phyloP scores from a whole-genome alignment of 92 coral and sea anemone genomes.

The Epizoanthus scotinus region DNA sequence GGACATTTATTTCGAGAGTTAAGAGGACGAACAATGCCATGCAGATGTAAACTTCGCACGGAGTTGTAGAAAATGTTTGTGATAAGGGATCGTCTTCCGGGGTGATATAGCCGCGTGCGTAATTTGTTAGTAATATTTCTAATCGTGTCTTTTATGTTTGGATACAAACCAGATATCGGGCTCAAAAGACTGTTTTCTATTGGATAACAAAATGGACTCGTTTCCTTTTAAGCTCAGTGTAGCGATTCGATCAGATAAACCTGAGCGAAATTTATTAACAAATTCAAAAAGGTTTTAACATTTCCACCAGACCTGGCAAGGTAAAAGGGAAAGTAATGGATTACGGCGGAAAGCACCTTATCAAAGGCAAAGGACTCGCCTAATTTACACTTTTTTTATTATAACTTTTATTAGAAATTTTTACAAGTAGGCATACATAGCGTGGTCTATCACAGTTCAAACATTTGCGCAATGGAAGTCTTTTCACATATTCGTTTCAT shows the following conservation, averaged over 20 bases:
- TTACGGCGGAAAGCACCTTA: background rate
- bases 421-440: too few species aligned
- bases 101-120: constrained; percentile 57
- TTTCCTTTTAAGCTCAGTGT: constrained; percentile 49
- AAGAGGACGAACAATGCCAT: constrained; percentile 58
- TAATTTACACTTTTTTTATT: background rate
- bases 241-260: constrained; percentile 48
- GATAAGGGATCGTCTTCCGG: constrained; percentile 93
- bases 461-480: background rate
- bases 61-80: constrained; percentile 60
- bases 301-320: constrained; percentile 42
- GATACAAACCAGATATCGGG: constrained; percentile 65
- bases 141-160: constrained; percentile 74
- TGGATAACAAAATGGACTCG: constrained; percentile 7
- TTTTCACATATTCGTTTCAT: background rate
- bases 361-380: background rate
- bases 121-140: constrained; percentile 69
- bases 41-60: constrained; percentile 94
- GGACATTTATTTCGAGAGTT: constrained; percentile 58
- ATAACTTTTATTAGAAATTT: background rate
- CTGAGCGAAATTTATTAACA: constrained; percentile 46
- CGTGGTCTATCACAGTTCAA: background rate
- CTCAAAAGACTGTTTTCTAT: constrained; percentile 39
- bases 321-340: constrained; percentile 29
- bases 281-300: constrained; percentile 47